phyloP scores from a whole-genome alignment of 2,888 invertebrate species.

The Eumacrocentrus americanus region DNA sequence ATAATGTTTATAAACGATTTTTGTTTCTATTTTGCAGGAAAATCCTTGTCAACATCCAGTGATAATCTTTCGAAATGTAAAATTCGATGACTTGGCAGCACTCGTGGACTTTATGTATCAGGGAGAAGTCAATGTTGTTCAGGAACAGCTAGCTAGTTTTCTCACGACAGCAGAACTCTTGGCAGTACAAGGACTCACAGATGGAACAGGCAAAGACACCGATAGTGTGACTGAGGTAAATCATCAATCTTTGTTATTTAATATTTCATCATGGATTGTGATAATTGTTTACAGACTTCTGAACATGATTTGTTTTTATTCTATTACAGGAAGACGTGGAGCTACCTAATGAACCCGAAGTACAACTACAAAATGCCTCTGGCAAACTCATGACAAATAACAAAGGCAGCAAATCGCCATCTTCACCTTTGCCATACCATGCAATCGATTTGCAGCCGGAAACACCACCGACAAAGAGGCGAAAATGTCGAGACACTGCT shows the following conservation, averaged over 20 bases:
- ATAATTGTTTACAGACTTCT: too few species aligned
- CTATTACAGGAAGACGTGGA: slow-evolving; percentile 55
- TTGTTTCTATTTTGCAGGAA: slow-evolving; percentile 65
- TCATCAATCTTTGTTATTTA: background rate
- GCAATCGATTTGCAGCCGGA: slow-evolving; percentile 52
- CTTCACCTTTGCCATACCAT: slow-evolving; percentile 54
- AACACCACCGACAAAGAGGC: slow-evolving; percentile 55
- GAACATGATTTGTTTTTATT: slow-evolving; percentile 5
- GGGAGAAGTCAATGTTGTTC: slow-evolving; percentile 82
- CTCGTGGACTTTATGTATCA: slow-evolving; percentile 83
- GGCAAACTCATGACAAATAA: slow-evolving; percentile 52
- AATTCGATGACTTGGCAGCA: slow-evolving; percentile 77
- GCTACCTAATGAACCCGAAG: slow-evolving; percentile 59
- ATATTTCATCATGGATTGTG: slow-evolving; percentile 1
- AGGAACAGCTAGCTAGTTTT: slow-evolving; percentile 79
- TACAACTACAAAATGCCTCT: slow-evolving; percentile 55
- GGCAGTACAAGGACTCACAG: slow-evolving; percentile 78
- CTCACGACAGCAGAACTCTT: slow-evolving; percentile 78
- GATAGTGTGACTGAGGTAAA: slow-evolving; percentile 54
- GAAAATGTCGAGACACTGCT: slow-evolving; percentile 56
- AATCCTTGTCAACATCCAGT: slow-evolving; percentile 83
- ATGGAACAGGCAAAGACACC: slow-evolving; percentile 62
- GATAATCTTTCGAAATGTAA: slow-evolving; percentile 80
- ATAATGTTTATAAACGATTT: too few species aligned
- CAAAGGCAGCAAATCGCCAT: slow-evolving; percentile 54